These are phyloP conservation scores for Chondrosia reniformis DNA, from an alignment of 37 sponge, comb jelly and placozoan species.

Conservation along the genomic window DNA sequence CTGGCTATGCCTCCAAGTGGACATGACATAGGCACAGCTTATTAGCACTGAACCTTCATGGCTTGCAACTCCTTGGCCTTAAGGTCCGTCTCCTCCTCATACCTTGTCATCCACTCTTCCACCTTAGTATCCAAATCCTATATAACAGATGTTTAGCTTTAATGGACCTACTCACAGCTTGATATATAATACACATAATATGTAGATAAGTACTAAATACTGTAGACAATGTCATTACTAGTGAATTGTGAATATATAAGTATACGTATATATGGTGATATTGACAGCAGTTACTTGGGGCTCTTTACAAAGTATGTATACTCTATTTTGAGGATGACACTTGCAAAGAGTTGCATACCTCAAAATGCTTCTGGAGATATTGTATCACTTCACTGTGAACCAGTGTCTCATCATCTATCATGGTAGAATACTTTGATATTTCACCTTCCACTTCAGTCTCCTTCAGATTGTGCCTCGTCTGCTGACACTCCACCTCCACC, in stretches of 20 bases:
- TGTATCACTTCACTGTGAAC: slow-evolving; percentile 53
- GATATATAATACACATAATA: too few relatives aligned
- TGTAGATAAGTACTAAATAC: too few relatives aligned
- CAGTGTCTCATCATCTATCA: slow-evolving; percentile 76
- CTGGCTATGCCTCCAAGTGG: background rate
- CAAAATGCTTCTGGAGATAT: slow-evolving; percentile 73
- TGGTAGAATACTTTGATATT: slow-evolving; percentile 41
- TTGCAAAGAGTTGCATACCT: too few relatives aligned
- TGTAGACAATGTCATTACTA: too few relatives aligned
- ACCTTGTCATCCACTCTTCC: slow-evolving; percentile 93
- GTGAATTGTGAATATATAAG: too few relatives aligned
- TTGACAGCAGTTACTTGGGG: background rate
- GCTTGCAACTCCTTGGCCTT: slow-evolving; percentile 67
- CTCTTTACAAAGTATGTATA: too few relatives aligned
- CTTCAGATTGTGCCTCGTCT: slow-evolving; percentile 28
- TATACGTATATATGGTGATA: background rate
- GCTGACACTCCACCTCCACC: slow-evolving; percentile 59
- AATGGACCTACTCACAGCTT: too few relatives aligned
- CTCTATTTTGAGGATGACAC: too few relatives aligned
- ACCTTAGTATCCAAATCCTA: slow-evolving; percentile 77
- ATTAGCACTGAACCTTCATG: slow-evolving; percentile 47
- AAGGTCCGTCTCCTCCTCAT: slow-evolving; percentile 76
- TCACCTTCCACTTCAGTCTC: slow-evolving; percentile 42
- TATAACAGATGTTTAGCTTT: too few relatives aligned
- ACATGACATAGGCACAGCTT: background rate